A percentile compares a stretch with the other conserved stretches of the same genome.
These are phyloP conservation scores for Tragelaphus scriptus DNA, from an alignment of 2,113 vertebrate species.

Conservation along the genomic window DNA sequence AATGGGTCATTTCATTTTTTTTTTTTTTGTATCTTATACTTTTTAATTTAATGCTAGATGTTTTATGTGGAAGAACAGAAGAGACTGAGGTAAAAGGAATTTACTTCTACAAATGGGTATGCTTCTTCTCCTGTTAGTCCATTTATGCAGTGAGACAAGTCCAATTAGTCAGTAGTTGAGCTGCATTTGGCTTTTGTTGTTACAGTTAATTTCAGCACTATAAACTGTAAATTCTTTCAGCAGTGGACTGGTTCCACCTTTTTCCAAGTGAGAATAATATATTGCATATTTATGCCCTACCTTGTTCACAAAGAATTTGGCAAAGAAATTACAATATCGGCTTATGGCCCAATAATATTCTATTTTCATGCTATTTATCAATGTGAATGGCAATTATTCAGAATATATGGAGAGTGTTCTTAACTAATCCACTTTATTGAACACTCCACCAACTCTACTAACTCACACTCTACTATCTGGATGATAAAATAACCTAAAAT, in stretches of 20 bases:
- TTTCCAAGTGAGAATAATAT: not conserved
- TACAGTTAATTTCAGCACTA: not conserved
- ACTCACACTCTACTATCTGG: not conserved
- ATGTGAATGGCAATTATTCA: not conserved
- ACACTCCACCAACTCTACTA: not conserved
- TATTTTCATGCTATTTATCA: not conserved
- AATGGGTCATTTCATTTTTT: not conserved
- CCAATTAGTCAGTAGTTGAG: not conserved
- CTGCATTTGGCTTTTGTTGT: not conserved
- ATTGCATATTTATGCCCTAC: not conserved
- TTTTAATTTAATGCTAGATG: not conserved
- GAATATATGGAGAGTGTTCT: not conserved
- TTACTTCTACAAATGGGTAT: not conserved
- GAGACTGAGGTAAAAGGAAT: not conserved
- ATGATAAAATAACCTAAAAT: conserved; percentile 3
- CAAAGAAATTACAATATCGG: not conserved
- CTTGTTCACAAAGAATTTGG: not conserved
- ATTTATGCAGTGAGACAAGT: not conserved
- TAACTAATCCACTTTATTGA: not conserved
- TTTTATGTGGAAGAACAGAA: not conserved
- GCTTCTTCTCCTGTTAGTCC: not conserved
- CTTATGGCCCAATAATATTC: not conserved
- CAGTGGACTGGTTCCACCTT: not conserved
- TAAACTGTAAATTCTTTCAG: not conserved
- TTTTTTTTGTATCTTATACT: not conserved